phyloP scores from a whole-genome alignment of 1,140 invertebrate species.

The Vollenhovia emeryi region DNA sequence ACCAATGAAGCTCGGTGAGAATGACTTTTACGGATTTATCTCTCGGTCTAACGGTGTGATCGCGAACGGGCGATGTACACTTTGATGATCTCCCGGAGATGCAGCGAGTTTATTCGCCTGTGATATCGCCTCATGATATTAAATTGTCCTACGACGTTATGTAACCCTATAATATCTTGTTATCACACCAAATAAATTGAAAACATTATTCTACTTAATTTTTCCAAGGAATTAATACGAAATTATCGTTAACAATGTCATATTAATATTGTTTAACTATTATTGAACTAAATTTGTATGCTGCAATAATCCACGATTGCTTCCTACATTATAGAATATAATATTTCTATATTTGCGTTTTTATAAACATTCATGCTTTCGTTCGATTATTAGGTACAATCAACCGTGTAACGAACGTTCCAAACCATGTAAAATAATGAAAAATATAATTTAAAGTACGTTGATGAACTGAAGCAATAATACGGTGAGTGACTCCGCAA shows the following conservation, averaged over 20 bases:
- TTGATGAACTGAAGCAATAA: conserved; percentile 1
- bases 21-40: conserved; percentile 29
- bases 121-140: conserved; percentile 33
- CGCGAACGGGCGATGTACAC: neutral
- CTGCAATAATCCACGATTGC: neutral
- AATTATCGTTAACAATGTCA: neutral
- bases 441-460: neutral
- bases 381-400: neutral
- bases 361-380: neutral
- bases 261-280: neutral
- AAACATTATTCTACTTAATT: neutral
- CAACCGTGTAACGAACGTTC: neutral
- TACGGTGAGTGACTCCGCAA: conserved; percentile 22
- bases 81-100: conserved; percentile 5
- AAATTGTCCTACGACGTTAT: neutral
- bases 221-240: neutral
- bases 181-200: neutral
- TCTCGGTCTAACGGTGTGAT: conserved; percentile 39
- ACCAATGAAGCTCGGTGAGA: neutral
- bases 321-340: neutral
- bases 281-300: neutral
- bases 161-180: neutral
- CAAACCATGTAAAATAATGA: neutral
- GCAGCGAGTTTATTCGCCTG: neutral
- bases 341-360: neutral